phyloP scores from a whole-genome alignment of 1,140 invertebrate genomes.

The Ectropis grisescens region DNA sequence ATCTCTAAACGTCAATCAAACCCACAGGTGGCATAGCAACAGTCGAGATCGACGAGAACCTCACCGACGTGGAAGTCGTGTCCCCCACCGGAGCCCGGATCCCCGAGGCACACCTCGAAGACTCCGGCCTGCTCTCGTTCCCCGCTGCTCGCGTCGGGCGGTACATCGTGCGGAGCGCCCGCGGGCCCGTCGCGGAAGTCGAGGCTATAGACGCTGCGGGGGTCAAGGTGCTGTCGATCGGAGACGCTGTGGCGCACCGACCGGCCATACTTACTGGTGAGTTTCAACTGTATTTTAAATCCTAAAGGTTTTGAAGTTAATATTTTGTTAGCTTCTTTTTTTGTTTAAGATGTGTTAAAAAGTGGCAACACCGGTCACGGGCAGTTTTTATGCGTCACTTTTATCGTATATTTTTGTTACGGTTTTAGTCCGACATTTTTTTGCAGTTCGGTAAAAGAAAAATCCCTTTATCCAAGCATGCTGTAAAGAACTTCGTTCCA shows the following conservation, averaged over 20 bases:
- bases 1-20: no score
- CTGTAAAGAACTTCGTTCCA: no score
- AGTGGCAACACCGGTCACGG: no score
- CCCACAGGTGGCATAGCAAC: slow-evolving; percentile 63
- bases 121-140: slow-evolving; percentile 69
- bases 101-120: slow-evolving; percentile 59
- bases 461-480: no score
- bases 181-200: slow-evolving; percentile 71
- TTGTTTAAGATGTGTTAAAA: no score
- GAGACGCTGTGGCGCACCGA: slow-evolving; percentile 85
- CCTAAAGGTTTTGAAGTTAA: no score
- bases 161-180: slow-evolving; percentile 63
- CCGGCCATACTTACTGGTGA: slow-evolving; percentile 84
- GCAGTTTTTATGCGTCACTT: no score
- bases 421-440: no score
- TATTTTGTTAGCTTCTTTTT: no score
- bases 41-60: slow-evolving; percentile 70
- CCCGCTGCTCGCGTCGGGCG: slow-evolving; percentile 67
- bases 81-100: slow-evolving; percentile 68
- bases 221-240: slow-evolving; percentile 83
- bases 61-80: slow-evolving; percentile 71
- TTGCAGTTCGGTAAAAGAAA: no score
- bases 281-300: slow-evolving; percentile 6
- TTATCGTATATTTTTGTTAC: no score
- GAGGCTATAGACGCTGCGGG: slow-evolving; percentile 89